Percentiles rank a stretch among this genome's conserved stretches.
phyloP scores from a whole-genome alignment of 2,113 vertebrate genomes.

The Onychorhynchus coronatus region DNA sequence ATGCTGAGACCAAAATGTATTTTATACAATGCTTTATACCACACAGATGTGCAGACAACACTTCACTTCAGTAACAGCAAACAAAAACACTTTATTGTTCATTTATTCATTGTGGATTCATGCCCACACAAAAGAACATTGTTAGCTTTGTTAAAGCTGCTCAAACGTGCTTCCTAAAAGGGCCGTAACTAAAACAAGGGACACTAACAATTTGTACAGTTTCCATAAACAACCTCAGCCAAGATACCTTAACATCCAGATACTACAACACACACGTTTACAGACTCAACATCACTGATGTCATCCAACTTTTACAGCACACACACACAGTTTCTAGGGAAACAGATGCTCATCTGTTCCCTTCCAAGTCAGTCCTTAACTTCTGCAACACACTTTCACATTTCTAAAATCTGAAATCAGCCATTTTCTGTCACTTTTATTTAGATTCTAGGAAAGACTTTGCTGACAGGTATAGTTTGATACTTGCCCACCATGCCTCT shows the following conservation, averaged over 20 bases:
- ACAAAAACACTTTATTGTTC: constrained; percentile 39
- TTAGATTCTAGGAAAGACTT: background rate
- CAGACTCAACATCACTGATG: background rate
- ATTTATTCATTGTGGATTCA: constrained; percentile 40
- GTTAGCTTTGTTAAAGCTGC: constrained; percentile 2
- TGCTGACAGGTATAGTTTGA: background rate
- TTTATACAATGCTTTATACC: constrained; percentile 19
- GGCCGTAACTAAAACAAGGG: background rate
- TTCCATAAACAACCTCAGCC: background rate
- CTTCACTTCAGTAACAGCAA: constrained; percentile 26
- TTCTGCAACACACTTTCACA: background rate
- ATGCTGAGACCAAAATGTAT: constrained; percentile 47
- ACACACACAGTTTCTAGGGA: background rate
- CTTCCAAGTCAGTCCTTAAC: background rate
- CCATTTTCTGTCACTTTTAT: background rate
- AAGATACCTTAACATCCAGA: background rate
- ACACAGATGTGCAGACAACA: constrained; percentile 46
- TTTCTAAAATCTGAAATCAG: background rate
- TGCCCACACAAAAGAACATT: constrained; percentile 44
- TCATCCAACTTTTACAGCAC: background rate
- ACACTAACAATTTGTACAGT: background rate
- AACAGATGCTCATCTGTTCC: background rate
- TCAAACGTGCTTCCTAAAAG: background rate
- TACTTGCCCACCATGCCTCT: background rate
- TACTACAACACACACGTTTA: background rate